Evolutionary conservation across 2,888 invertebrate genomes (phyloP).

Genomic region (Chirona hameri): DNA sequence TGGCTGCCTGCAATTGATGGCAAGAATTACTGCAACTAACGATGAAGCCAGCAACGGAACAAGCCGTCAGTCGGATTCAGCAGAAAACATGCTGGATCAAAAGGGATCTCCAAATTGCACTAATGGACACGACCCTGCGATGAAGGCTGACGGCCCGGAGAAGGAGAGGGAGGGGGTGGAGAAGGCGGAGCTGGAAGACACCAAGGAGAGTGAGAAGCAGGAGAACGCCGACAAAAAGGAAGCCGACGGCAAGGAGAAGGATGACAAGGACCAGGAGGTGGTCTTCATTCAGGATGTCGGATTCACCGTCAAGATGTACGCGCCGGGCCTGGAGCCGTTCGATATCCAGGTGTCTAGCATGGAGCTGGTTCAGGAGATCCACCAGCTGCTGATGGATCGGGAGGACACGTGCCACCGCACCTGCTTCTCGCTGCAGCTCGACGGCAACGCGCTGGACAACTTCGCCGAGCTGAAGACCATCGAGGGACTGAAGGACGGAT

Average conservation of each 20-base stretch:
- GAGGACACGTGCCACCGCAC: constrained; percentile 98
- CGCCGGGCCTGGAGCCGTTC: constrained; percentile 24
- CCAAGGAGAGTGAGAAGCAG: constrained; percentile 30
- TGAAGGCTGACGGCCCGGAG: too few relatives aligned
- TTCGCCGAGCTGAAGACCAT: constrained; percentile 97
- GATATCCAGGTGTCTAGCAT: constrained; percentile 78
- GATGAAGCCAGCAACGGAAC: neutral
- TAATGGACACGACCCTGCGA: too few relatives aligned
- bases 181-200: constrained; percentile 33
- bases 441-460: constrained; percentile 90
- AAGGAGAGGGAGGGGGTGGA: constrained; percentile 48
- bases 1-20: neutral
- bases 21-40: neutral
- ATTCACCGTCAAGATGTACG: constrained; percentile 70
- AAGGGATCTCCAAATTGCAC: too few relatives aligned
- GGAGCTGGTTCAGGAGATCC: constrained; percentile 95
- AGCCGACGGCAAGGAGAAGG: constrained; percentile 26
- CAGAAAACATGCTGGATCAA: neutral
- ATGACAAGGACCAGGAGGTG: constrained; percentile 52
- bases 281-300: constrained; percentile 87
- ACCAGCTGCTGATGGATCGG: constrained; percentile 95
- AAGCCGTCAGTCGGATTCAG: neutral
- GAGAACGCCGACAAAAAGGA: neutral
- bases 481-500: constrained; percentile 90
- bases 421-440: constrained; percentile 93